Base-by-base conservation (phyloP, 2,888 invertebrate species). In the Luperina nickerlii region DNA sequence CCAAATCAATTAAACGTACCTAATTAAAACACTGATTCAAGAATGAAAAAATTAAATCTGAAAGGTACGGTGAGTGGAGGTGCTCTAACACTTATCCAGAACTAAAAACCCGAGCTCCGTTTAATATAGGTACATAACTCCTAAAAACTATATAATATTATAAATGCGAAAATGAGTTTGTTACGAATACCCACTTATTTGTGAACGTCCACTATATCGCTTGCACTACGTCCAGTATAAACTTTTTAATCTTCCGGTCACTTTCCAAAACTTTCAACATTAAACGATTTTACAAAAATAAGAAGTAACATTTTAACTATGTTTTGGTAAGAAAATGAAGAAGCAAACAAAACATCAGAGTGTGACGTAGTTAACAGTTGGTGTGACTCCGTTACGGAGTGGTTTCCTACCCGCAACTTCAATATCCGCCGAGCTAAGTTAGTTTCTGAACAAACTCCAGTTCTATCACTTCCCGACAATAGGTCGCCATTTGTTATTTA, bases 351-450 rank as follows among this genome's bases (percentile, higher is more conserved):
- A 88, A 87, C 81, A 83, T 75, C 79, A 38, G 69, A 81, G 72
- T 73, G 82, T 87, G 86, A 88, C 83, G 70, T 84, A 82, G 89
- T 89, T 89, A 89, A 79, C 80, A 88, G 88, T 89, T 89, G 78
- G 82, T 87, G 86, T 83, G 87, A 88, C 84, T 84, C 80, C 70
- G 87, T 79, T 79, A 86, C 84, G 78, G 81, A 89, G 88, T 81
- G 89, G 89, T 88, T 89, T 86, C 89, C 87, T 81, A 62, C 51
- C 76, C 87, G 62, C 87, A 84, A 86, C 88, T 89, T 82, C 87
- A 86, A 86, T 89, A 89, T 89, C 89, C 89, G 82, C 74, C 74
- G 78, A 78, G 82, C 71, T 89, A 85, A 89, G 83, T 89, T 87
- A 88, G 81, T 89, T 88, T 82, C 74, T 42, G 42, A 85, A 85